Evolutionary conservation across 2,888 invertebrate species (phyloP).

Genomic region (Margaritifera margaritifera): DNA sequence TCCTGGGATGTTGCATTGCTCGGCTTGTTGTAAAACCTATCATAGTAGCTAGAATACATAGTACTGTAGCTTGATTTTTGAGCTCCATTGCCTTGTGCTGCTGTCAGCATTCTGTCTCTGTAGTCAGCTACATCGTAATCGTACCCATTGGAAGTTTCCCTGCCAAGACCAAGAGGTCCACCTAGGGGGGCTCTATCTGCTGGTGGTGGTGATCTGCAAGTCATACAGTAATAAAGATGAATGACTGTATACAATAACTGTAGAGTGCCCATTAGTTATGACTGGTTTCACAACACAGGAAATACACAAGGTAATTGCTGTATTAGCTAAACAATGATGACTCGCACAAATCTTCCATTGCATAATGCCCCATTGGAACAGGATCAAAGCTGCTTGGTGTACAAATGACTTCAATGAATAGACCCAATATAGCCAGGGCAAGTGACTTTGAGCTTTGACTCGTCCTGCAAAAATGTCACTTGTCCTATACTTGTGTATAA

Average conservation of each 20-base stretch:
- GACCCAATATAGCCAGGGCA: too few species aligned
- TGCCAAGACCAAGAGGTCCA: conserved; percentile 22
- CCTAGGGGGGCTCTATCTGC: conserved; percentile 19
- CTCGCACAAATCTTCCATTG: too few species aligned
- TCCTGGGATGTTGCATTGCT: conserved; percentile 4
- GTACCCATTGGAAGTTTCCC: conserved; percentile 40
- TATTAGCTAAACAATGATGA: neutral
- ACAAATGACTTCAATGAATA: too few species aligned
- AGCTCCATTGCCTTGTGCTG: conserved; percentile 14
- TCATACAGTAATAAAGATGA: neutral
- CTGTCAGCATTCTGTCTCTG: conserved; percentile 13
- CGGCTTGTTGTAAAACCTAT: conserved; percentile 48
- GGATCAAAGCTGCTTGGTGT: too few species aligned
- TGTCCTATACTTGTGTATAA: too few species aligned
- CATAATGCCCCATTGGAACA: too few species aligned
- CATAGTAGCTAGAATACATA: conserved; percentile 45
- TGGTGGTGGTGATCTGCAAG: conserved; percentile 21
- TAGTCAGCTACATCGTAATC: conserved; percentile 19
- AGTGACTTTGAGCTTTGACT: too few species aligned
- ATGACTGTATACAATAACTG: neutral
- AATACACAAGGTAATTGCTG: neutral
- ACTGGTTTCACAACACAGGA: neutral
- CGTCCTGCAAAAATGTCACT: too few species aligned
- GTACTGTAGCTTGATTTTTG: conserved; percentile 30
- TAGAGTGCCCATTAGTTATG: neutral